These are phyloP conservation scores for Sthenelais limicola DNA, from an alignment of 2,888 invertebrate genomes.

Conservation along the genomic window DNA sequence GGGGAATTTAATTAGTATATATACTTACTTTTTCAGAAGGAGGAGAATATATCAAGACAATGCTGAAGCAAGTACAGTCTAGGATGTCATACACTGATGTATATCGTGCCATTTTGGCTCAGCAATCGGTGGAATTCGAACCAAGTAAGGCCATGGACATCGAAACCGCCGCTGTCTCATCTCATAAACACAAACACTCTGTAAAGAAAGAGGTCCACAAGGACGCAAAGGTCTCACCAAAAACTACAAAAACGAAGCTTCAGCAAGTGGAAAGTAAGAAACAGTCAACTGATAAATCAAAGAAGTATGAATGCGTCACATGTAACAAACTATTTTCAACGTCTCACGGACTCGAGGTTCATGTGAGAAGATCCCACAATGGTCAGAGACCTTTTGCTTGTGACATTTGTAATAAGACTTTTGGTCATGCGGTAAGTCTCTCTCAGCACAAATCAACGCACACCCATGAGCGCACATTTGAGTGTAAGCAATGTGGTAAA, in stretches of 20 bases:
- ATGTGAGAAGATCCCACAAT: constrained; percentile 90
- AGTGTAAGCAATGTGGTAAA: constrained; percentile 98
- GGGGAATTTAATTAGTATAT: too few species aligned
- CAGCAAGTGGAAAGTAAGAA: too few species aligned
- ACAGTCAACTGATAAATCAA: not conserved
- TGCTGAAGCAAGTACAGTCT: constrained; percentile 26
- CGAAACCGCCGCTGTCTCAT: too few species aligned
- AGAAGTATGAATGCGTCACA: constrained; percentile 89
- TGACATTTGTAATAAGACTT: constrained; percentile 97
- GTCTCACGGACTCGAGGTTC: constrained; percentile 96
- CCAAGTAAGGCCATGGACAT: not conserved
- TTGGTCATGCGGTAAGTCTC: constrained; percentile 93
- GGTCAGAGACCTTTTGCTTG: constrained; percentile 97
- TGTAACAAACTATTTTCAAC: constrained; percentile 99
- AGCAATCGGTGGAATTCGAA: constrained; percentile 20
- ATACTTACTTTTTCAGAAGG: too few species aligned
- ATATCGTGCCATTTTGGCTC: constrained; percentile 16
- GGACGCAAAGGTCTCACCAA: too few species aligned
- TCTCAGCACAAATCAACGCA: constrained; percentile 90
- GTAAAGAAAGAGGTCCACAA: too few species aligned
- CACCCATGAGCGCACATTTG: constrained; percentile 68
- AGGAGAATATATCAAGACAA: constrained; percentile 3
- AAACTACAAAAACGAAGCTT: too few species aligned
- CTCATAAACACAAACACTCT: too few species aligned
- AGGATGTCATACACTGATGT: constrained; percentile 18